These are phyloP conservation scores for Euphydryas editha DNA, from an alignment of 2,888 invertebrate genomes.

Conservation along the genomic window DNA sequence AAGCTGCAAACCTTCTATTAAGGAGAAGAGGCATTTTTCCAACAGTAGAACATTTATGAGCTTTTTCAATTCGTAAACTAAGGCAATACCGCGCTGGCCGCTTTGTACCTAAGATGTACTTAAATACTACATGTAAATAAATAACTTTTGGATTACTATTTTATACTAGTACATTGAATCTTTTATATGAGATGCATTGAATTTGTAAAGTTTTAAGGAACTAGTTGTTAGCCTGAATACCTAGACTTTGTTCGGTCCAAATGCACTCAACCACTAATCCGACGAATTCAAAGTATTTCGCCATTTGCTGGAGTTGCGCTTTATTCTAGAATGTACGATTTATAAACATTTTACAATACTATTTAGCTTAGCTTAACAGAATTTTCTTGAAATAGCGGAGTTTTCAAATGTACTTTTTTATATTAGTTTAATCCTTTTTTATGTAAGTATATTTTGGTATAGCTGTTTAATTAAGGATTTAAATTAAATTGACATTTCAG, in stretches of 20 bases:
- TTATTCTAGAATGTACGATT: constrained; percentile 5
- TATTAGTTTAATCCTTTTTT: background rate
- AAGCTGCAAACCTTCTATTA: too few relatives aligned
- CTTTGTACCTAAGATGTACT: too few relatives aligned
- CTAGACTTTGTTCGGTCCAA: constrained; percentile 3
- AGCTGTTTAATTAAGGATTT: too few relatives aligned
- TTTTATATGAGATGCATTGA: background rate
- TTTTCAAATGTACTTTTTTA: background rate
- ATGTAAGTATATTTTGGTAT: background rate
- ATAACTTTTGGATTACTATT: background rate
- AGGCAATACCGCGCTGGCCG: too few relatives aligned
- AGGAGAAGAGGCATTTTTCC: too few relatives aligned
- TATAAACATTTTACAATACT: background rate
- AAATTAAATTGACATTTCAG: too few relatives aligned
- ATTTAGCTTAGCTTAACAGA: background rate
- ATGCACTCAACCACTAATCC: constrained; percentile 28
- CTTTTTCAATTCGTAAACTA: too few relatives aligned
- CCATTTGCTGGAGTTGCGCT: background rate
- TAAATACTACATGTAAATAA: too few relatives aligned
- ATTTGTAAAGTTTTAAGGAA: constrained; percentile 5
- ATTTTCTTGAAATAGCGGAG: too few relatives aligned
- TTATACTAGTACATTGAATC: background rate
- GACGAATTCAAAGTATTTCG: constrained; percentile 16
- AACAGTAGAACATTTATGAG: too few relatives aligned
- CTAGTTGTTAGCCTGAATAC: background rate